Conservation (phyloP, 2,113 vertebrate species). For the Cheilinus undulatus region DNA sequence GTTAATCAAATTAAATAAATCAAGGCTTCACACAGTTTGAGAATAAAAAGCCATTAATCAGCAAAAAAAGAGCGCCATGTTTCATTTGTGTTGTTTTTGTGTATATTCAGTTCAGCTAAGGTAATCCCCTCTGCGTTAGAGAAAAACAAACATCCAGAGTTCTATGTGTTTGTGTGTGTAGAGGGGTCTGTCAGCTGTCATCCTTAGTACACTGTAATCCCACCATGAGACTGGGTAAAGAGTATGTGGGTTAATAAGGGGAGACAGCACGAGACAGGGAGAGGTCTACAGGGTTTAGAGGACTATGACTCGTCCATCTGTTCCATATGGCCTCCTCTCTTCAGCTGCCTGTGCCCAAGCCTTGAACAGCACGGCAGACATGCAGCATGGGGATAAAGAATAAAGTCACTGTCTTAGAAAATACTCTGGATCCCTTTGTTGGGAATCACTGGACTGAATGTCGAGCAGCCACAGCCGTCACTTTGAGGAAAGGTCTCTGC, state of each 20-base stretch:
- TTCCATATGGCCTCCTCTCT: constrained; percentile 54
- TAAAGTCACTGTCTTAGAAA: constrained; percentile 39
- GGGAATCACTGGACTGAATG: constrained; percentile 40
- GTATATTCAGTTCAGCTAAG: constrained; percentile 9
- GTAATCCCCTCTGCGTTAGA: neutral
- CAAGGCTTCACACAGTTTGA: too few species aligned
- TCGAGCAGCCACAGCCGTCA: constrained; percentile 27
- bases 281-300: constrained; percentile 50
- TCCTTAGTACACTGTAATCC: constrained; percentile 47
- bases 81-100: constrained; percentile 11
- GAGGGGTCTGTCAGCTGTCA: constrained; percentile 23
- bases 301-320: constrained; percentile 64
- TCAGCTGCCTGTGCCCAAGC: constrained; percentile 36
- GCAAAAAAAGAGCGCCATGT: neutral
- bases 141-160: neutral
- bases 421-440: constrained; percentile 55
- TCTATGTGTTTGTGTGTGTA: neutral
- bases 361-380: constrained; percentile 43
- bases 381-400: constrained; percentile 41
- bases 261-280: constrained; percentile 28
- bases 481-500: constrained; percentile 23
- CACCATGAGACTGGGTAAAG: constrained; percentile 35
- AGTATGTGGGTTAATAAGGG: constrained; percentile 65
- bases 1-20: constrained; percentile 1
- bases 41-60: neutral